Evolutionary conservation across 2,888 invertebrate species (phyloP), one percentile per base, ranked within the genome.

Genomic region (Tenthredo livida): DNA sequence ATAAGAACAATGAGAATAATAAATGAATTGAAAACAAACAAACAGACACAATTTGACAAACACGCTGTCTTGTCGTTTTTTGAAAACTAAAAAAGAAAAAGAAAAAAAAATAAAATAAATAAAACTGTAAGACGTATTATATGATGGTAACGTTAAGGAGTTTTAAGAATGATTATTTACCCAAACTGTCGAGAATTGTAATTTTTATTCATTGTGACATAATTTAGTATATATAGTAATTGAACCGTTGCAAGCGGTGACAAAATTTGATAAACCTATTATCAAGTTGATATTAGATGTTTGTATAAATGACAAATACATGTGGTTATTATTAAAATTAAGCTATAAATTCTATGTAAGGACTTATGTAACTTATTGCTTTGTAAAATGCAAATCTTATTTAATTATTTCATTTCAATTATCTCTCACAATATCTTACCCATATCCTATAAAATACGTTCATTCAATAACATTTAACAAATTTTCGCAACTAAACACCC

Each of bases 321-420:
- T 83, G 67, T 83, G 67, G 83, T 80, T 83, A 83, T 83, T 83
- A 83, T 70, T 83, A 83, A 47, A 70, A 80, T 50, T 67, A 80
- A 61, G 21, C 17, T 67, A 83, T 84, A 61, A 86, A 83, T 85
- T 61, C 29, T 90, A 87, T 89, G 88, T 89, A 90, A 87, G 87
- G 85, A 88, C 86, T 85, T 89, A 90, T 93, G 92, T 93, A 93
- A 93, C 92, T 93, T 93, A 93, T 93, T 93, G 93, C 93, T 93
- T 93, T 93, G 93, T 93, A 93, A 91, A 93, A 93, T 93, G 93
- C 93, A 93, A 89, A 93, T 91, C 90, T 92, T 93, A 93, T 93
- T 93, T 93, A 93, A 93, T 93, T 93, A 92, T 83, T 29, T 83
- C 83, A 29, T n/a, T 40, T n/a, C 7, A 9, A 37, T 29, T 61